phyloP scores from a whole-genome alignment of 2,113 vertebrate species.

The Callionymus lyra region DNA sequence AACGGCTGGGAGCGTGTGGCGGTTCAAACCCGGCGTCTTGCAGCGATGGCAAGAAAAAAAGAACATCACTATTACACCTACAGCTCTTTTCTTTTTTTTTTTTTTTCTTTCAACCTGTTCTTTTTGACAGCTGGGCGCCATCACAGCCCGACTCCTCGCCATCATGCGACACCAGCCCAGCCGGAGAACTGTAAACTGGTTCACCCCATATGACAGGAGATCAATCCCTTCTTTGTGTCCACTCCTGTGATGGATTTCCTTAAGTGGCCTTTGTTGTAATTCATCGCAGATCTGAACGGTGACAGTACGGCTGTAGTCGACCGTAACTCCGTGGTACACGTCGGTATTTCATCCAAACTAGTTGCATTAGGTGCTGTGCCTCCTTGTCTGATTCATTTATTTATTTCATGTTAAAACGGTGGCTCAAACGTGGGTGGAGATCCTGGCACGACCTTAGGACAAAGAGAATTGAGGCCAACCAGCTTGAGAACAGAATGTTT shows the following conservation, averaged over 20 bases:
- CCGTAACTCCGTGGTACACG: too few relatives aligned
- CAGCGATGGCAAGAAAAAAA: neutral
- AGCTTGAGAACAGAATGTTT: too few relatives aligned
- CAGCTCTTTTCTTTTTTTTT: too few relatives aligned
- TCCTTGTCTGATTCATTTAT: too few relatives aligned
- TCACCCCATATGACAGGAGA: slow-evolving; percentile 13
- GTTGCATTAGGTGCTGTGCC: too few relatives aligned
- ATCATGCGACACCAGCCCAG: slow-evolving; percentile 22
- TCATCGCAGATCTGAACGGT: too few relatives aligned
- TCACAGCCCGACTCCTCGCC: slow-evolving; percentile 13
- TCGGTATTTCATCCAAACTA: too few relatives aligned
- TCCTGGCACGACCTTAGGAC: slow-evolving; percentile 3
- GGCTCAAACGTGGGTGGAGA: slow-evolving; percentile 14
- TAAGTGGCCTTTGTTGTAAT: slow-evolving; percentile 49
- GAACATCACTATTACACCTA: too few relatives aligned
- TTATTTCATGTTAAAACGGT: too few relatives aligned
- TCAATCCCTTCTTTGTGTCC: slow-evolving; percentile 37
- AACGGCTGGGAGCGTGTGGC: neutral
- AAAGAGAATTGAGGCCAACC: too few relatives aligned
- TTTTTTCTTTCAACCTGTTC: slow-evolving; percentile 38
- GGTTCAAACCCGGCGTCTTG: slow-evolving; percentile 7
- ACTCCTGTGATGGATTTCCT: slow-evolving; percentile 37
- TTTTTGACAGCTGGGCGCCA: slow-evolving; percentile 32
- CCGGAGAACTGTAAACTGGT: neutral
- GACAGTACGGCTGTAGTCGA: slow-evolving; percentile 14